Conservation (phyloP, 1,140 invertebrate genomes). For the Drosophila suzukii region DNA sequence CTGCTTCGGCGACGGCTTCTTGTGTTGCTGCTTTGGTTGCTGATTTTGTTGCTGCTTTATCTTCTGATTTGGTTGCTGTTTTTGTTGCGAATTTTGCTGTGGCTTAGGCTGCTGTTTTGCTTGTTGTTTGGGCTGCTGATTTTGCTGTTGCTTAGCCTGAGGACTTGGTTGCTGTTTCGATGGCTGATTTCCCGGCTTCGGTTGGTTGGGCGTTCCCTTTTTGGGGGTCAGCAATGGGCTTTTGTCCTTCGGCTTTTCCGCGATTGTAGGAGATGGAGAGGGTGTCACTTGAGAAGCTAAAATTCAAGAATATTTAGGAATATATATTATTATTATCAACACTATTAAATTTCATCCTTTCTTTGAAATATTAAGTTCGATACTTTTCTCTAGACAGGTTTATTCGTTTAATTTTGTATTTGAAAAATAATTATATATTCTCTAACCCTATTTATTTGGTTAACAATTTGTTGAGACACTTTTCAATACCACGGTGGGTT, state of each 20-base stretch:
- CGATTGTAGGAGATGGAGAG: background rate
- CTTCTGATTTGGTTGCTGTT: slow-evolving; percentile 19
- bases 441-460: too few species aligned
- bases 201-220: slow-evolving; percentile 2
- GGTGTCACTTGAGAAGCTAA: background rate
- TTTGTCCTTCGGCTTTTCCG: background rate
- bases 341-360: too few species aligned
- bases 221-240: background rate
- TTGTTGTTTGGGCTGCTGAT: background rate
- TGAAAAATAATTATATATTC: too few species aligned
- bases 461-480: background rate
- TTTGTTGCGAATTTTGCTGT: slow-evolving; percentile 16
- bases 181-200: background rate
- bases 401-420: too few species aligned
- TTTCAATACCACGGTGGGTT: slow-evolving; percentile 59
- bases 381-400: too few species aligned
- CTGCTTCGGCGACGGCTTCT: slow-evolving; percentile 13
- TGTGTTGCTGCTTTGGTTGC: slow-evolving; percentile 21
- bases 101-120: background rate
- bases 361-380: too few species aligned
- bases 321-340: too few species aligned
- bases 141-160: slow-evolving; percentile 11
- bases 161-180: background rate
- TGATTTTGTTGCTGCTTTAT: slow-evolving; percentile 20
- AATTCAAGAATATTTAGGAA: background rate